These are phyloP conservation scores for Ataeniobius toweri DNA, from an alignment of 2,797 vertebrate species.

Conservation along the genomic window DNA sequence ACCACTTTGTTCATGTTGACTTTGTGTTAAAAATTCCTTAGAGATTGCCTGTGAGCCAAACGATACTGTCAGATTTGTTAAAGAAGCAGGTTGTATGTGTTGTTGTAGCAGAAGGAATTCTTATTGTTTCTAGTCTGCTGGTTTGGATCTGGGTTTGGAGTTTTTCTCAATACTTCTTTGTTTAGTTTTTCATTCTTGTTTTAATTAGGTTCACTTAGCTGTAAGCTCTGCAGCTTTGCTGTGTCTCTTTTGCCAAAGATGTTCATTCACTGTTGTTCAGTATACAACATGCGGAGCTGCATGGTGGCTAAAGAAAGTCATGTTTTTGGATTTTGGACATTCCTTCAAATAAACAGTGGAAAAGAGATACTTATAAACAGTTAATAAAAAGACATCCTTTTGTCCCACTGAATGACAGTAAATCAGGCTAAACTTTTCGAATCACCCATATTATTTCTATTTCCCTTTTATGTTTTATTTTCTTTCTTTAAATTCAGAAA, in stretches of 20 bases:
- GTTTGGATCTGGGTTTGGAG: not conserved
- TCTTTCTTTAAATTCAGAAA: too few relatives aligned
- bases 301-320: not conserved
- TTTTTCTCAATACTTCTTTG: not conserved
- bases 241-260: not conserved
- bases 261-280: not conserved
- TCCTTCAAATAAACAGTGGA: not conserved
- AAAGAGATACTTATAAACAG: not conserved
- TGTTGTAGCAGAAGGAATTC: not conserved
- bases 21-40: not conserved
- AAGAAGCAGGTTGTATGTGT: not conserved
- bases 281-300: not conserved
- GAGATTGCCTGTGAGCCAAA: constrained; percentile 22
- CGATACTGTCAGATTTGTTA: not conserved
- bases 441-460: too few relatives aligned
- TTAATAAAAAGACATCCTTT: too few relatives aligned
- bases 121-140: not conserved
- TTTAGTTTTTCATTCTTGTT: not conserved
- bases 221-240: not conserved
- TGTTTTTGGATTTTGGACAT: not conserved
- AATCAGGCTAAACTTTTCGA: too few relatives aligned
- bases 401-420: too few relatives aligned
- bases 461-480: too few relatives aligned
- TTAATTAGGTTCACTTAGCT: not conserved
- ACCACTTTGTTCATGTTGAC: constrained; percentile 12